Evolutionary conservation across 1,140 invertebrate species (phyloP).

Genomic region (Sarcophaga bullata): DNA sequence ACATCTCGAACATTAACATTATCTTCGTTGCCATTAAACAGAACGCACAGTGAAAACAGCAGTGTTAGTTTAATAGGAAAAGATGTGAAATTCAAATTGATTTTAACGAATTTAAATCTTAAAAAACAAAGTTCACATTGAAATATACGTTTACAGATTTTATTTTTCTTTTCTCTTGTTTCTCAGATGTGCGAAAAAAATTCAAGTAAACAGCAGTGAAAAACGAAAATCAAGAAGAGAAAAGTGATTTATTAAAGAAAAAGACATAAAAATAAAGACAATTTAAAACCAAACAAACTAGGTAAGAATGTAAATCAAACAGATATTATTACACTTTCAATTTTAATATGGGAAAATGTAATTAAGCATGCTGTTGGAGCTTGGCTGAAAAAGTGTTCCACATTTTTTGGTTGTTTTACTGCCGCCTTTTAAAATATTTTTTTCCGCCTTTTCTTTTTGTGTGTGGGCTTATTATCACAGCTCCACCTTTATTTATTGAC

Average conservation of each 20-base stretch:
- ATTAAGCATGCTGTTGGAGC: too few species aligned
- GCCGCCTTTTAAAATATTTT: not conserved
- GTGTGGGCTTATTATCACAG: not conserved
- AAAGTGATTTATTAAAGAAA: not conserved
- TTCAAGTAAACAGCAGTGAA: not conserved
- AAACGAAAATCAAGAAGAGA: not conserved
- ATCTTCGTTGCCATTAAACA: not conserved
- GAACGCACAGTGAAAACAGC: not conserved
- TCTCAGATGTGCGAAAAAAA: not conserved
- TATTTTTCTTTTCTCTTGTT: too few species aligned
- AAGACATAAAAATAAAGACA: not conserved
- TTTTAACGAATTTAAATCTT: not conserved
- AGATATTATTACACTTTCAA: not conserved
- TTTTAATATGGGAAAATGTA: not conserved
- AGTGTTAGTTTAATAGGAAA: not conserved
- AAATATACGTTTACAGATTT: not conserved
- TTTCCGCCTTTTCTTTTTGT: not conserved
- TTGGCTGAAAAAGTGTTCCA: not conserved
- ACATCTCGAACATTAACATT: constrained; percentile 17
- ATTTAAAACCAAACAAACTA: not conserved
- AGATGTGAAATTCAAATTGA: not conserved
- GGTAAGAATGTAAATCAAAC: not conserved
- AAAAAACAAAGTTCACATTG: constrained; percentile 5
- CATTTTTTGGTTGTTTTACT: not conserved
- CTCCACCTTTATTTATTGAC: constrained; percentile 18